Evolutionary conservation across 2,888 invertebrate genomes (phyloP), one percentile per base, ranked within the genome.

Genomic region (Siphonodentalium dalli): DNA sequence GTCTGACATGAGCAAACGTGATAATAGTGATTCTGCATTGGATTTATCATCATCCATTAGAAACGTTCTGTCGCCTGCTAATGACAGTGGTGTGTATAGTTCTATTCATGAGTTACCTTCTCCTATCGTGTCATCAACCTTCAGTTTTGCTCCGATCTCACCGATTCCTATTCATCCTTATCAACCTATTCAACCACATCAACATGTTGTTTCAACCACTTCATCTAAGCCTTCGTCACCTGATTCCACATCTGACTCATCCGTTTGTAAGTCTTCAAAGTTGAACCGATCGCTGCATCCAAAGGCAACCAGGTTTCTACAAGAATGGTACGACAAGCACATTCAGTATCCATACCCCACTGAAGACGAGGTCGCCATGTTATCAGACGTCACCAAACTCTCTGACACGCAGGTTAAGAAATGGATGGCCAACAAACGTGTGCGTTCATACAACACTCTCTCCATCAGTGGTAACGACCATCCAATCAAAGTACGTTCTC

Each of bases 381-480:
- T 76, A 4, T 64, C 71, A 0, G 40, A 54, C 7, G 35, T 45
- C 6, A 70, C 71, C 6, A 66, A 66, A 18, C 64, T 74, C 33
- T 69, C 66, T 4, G 52, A 43, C 3, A 58, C 62, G 15, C 76
- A 76, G 57, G 72, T 76, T 26, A 72, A 74, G 61, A 76, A 76
- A 52, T 76, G 76, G 76, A 69, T 76, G 70, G 75, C 75, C 15
- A 76, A 76, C 63, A 75, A 73, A 53, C 63, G 76, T 27, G 74
- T 75, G 5, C 63, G 76, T 1, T 70, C 70, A 24, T 72, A 54
- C 58, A 76, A 76, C 59, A 76, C 76, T 4, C 63, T 76, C n/a
- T 74, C 75, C 23, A 75, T 73, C 63, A 74, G 69, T 26, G 73
- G 73, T 8, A 69, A 72, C 49, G 66, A 74, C 38, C 74, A 74